Evolutionary conservation across 2,888 invertebrate genomes (phyloP).

Genomic region (Drosophila tanythrix): DNA sequence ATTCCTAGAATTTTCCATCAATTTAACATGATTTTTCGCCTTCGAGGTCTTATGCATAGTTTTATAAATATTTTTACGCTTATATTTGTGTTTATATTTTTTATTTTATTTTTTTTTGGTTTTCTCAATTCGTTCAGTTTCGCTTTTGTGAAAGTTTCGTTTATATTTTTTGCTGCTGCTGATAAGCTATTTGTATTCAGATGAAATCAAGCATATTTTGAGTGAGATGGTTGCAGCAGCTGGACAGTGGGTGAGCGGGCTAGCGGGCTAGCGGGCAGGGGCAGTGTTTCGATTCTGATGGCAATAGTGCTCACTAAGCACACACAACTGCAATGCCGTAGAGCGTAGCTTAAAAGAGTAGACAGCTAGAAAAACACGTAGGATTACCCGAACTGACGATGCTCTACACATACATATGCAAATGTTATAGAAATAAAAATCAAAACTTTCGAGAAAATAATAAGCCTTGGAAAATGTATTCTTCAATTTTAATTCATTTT

Average conservation of each 20-base stretch:
- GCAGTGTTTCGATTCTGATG: constrained; percentile 15
- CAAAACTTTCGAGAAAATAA: neutral
- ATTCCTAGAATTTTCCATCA: neutral
- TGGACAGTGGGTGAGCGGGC: neutral
- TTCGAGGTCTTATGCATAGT: constrained; percentile 16
- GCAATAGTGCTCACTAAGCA: constrained; percentile 33
- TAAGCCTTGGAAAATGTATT: neutral
- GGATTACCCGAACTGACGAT: neutral
- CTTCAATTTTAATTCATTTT: neutral
- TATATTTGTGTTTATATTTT: neutral
- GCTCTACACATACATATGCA: neutral
- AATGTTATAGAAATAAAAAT: neutral
- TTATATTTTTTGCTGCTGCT: constrained; percentile 21
- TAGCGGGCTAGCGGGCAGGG: neutral
- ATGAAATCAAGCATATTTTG: constrained; percentile 61
- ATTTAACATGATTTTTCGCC: neutral
- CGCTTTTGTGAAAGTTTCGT: neutral
- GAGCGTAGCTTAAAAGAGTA: constrained; percentile 14
- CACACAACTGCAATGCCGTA: constrained; percentile 48
- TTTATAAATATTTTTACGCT: constrained; percentile 3
- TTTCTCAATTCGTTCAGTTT: neutral
- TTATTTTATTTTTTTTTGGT: neutral
- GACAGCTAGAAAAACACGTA: constrained; percentile 2
- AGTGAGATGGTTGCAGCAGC: constrained; percentile 12
- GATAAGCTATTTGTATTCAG: constrained; percentile 74